Evolutionary conservation across 2,888 invertebrate species (phyloP).

Genomic region (Rhaphigaster nebulosa): DNA sequence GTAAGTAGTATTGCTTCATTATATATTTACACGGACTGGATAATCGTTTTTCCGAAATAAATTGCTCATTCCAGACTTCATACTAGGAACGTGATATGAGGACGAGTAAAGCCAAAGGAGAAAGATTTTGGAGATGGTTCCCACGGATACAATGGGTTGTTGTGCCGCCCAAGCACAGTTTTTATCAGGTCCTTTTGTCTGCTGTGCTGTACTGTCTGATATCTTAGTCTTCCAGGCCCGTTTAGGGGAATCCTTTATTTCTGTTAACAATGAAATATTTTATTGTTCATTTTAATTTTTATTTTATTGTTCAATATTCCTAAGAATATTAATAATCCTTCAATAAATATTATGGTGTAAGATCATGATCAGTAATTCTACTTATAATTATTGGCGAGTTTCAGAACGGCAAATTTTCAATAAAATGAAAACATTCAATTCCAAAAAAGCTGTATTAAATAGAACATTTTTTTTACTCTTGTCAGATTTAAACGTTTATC

Average conservation of each 20-base stretch:
- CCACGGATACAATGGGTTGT: slow-evolving; percentile 18
- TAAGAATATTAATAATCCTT: no score
- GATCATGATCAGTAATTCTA: no score
- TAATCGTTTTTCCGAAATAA: background rate
- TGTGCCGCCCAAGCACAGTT: slow-evolving; percentile 33
- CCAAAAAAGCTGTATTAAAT: no score
- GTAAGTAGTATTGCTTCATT: no score
- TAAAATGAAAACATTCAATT: no score
- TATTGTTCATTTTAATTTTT: background rate
- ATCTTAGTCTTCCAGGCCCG: slow-evolving; percentile 7
- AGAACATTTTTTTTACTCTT: no score
- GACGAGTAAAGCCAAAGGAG: background rate
- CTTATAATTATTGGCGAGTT: no score
- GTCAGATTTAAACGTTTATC: no score
- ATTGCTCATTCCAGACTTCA: background rate
- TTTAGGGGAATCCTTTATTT: background rate
- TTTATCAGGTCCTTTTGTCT: background rate
- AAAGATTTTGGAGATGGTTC: slow-evolving; percentile 29
- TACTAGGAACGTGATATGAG: background rate
- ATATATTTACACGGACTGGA: background rate
- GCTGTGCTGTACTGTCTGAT: background rate
- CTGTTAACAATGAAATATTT: no score
- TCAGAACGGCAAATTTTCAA: no score
- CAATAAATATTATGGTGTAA: no score
- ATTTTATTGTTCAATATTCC: background rate